Conservation (phyloP, 2,888 invertebrate species). For the Phoenoteleia sp. region DNA sequence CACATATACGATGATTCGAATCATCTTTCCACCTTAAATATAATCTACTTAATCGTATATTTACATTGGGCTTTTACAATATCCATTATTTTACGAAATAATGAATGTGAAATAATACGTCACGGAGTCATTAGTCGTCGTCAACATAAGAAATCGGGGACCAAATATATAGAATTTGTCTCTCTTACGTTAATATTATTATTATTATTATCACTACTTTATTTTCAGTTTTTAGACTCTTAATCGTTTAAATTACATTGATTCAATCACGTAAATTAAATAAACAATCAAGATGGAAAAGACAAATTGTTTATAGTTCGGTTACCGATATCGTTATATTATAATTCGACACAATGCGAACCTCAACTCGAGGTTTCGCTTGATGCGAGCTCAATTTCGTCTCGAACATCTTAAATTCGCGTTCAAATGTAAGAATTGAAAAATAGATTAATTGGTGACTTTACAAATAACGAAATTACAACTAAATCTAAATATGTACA, state of each 20-base stretch:
- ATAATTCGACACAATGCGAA: too few species aligned
- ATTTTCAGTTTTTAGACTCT: too few species aligned
- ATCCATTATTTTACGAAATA: conserved; percentile 53
- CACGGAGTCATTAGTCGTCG: conserved; percentile 15
- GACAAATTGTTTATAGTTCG: background rate
- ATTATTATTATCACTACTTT: too few species aligned
- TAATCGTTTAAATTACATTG: too few species aligned
- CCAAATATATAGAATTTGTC: too few species aligned
- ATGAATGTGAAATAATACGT: conserved; percentile 63
- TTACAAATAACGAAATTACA: conserved; percentile 18
- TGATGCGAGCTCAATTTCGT: background rate
- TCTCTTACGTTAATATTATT: too few species aligned
- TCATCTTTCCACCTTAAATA: conserved; percentile 53
- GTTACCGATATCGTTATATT: too few species aligned
- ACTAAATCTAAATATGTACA: conserved; percentile 47
- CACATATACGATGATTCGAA: conserved; percentile 74
- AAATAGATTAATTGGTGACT: background rate
- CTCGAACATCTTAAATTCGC: background rate
- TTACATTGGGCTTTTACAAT: conserved; percentile 67
- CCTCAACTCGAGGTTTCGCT: too few species aligned
- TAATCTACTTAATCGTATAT: conserved; percentile 53
- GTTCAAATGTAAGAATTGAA: background rate
- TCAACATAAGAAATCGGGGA: too few species aligned
- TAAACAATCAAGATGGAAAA: too few species aligned
- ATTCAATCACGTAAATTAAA: too few species aligned